Percentiles rank a stretch among this genome's conserved stretches.
Evolutionary conservation across 1,140 invertebrate species (phyloP).

Genomic region (Drosophila punjabiensis): DNA sequence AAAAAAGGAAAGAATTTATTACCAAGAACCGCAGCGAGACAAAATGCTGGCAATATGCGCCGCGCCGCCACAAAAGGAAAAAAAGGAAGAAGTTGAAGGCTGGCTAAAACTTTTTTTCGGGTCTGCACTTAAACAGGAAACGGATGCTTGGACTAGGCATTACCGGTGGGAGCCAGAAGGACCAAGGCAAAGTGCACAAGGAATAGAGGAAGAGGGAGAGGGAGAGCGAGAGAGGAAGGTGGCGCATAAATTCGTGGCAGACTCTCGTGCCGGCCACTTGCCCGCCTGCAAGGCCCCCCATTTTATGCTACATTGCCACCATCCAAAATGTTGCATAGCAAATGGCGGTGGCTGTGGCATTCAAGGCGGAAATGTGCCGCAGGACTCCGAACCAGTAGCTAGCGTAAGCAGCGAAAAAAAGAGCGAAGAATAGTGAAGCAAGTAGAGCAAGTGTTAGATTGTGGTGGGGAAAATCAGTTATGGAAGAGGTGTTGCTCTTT

Average conservation of each 20-base stretch:
- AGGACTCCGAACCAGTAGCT: constrained; percentile 45
- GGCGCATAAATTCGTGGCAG: constrained; percentile 76
- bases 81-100: constrained; percentile 29
- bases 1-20: constrained; percentile 71
- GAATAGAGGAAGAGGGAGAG: constrained; percentile 41
- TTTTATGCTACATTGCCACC: constrained; percentile 43
- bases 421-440: constrained; percentile 2
- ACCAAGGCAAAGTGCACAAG: constrained; percentile 57
- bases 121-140: constrained; percentile 78
- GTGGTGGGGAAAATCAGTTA: background rate
- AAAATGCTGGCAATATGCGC: constrained; percentile 67
- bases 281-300: background rate
- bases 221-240: background rate
- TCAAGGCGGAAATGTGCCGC: constrained; percentile 79
- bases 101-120: constrained; percentile 66
- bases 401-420: background rate
- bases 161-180: constrained; percentile 45
- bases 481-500: constrained; percentile 11
- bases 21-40: constrained; percentile 80
- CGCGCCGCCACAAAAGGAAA: constrained; percentile 31
- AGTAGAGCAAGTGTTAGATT: constrained; percentile 47
- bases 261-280: constrained; percentile 25
- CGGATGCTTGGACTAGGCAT: constrained; percentile 80
- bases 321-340: constrained; percentile 73
- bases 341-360: constrained; percentile 68